Evolutionary conservation across 2,888 invertebrate genomes (phyloP), one percentile per base, ranked within the genome.

Genomic region (Urechis unicinctus): DNA sequence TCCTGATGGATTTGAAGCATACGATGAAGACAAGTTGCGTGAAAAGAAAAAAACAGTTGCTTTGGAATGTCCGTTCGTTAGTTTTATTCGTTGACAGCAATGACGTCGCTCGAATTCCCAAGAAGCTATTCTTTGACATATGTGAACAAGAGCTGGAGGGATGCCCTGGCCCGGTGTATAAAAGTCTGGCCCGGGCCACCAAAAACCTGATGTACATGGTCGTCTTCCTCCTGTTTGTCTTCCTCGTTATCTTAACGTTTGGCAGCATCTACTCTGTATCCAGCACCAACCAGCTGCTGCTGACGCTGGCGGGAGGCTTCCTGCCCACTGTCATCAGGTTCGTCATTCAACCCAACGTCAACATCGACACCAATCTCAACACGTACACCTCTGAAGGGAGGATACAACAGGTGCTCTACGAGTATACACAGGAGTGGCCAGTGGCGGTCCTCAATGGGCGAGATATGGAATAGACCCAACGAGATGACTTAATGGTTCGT

Each of bases 191-290:
- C 9, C 60, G 65, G 26, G 73, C 73, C 13, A 71, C 71, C 3
- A 69, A 68, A n/a, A 70, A 73, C 58, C 71, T 76, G 56, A 60
- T 71, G 41, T 69, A 70, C 28, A 72, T 75, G 56, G 69, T 74
- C 0, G 56, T 73, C 3, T 75, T 74, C 58, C 61, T 75, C 1
- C 66, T 68, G 46, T 71, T 75, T 59, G 71, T 76, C 1, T 67
- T 73, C 66, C 64, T 74, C 36, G 71, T 74, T 21, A 71, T 75
- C 30, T 68, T 71, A 68, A 70, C 72, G 2, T 73, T 73, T 59
- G 72, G 71, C 25, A 70, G 71, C 47, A 66, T 70, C 51, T 64
- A 65, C 43, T 53, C 9, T 13, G 9, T 74, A 55, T 72, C 74
- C 1, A 69, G 72, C n/a, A 71, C 73, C 30, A 74, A 72, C 66